Conservation (phyloP, 2,888 invertebrate genomes). For the Hedya salicella region DNA sequence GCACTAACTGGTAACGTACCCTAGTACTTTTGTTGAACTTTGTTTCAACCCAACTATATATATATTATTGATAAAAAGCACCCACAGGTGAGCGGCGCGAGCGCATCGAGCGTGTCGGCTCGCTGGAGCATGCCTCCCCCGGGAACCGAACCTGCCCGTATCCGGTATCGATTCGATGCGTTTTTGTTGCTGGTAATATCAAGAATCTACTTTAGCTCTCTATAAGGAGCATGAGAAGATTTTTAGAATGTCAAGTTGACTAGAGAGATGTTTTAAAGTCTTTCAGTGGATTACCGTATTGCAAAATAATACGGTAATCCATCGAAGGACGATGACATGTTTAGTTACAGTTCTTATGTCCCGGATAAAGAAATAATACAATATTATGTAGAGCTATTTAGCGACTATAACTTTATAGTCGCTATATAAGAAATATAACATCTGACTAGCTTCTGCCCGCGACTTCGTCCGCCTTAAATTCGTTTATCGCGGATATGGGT, state of each 20-base stretch:
- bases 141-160: conserved; percentile 65
- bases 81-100: conserved; percentile 52
- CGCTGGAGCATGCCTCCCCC: conserved; percentile 69
- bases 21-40: conserved; percentile 15
- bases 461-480: too few species aligned
- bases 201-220: conserved; percentile 16
- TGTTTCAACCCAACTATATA: conserved; percentile 12
- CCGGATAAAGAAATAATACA: too few species aligned
- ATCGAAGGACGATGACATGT: too few species aligned
- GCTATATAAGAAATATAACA: too few species aligned
- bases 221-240: conserved; percentile 12
- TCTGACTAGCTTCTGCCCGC: too few species aligned
- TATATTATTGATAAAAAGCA: conserved; percentile 42
- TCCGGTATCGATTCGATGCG: conserved; percentile 61
- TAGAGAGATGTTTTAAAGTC: not conserved
- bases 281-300: not conserved
- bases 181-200: conserved; percentile 33
- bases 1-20: too few species aligned
- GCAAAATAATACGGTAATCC: too few species aligned
- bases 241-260: not conserved
- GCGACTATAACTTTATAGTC: too few species aligned
- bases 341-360: too few species aligned
- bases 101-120: conserved; percentile 64
- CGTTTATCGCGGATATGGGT: too few species aligned
- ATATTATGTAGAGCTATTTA: too few species aligned